Conservation (phyloP, 1,140 invertebrate species). For the Anastrepha ludens region DNA sequence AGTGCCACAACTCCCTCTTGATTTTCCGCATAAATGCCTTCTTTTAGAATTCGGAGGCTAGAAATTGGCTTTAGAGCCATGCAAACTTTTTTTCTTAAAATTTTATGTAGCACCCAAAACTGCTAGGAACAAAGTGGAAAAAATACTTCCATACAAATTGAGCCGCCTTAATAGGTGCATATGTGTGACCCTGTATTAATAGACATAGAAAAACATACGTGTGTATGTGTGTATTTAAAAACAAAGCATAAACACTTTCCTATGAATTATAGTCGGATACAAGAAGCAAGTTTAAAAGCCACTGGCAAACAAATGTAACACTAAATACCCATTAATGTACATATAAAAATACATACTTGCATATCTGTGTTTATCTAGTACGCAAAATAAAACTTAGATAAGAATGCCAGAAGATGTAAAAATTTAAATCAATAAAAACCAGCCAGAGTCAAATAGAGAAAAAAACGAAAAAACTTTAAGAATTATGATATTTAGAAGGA, state of each 20-base stretch:
- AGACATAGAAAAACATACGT: background rate
- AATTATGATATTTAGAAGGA: slow-evolving; percentile 5
- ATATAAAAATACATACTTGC: background rate
- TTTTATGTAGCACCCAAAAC: too few species aligned
- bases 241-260: background rate
- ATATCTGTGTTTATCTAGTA: background rate
- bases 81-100: too few species aligned
- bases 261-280: too few species aligned
- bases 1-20: too few species aligned
- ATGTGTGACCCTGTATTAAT: background rate
- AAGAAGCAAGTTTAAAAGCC: background rate
- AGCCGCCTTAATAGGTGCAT: background rate
- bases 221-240: background rate
- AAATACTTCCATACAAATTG: too few species aligned
- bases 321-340: background rate
- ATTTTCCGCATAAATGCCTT: too few species aligned
- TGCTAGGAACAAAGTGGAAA: too few species aligned
- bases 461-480: slow-evolving; percentile 1
- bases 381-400: slow-evolving; percentile 14
- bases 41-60: too few species aligned
- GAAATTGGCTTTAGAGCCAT: too few species aligned
- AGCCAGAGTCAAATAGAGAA: background rate
- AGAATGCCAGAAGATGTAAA: background rate
- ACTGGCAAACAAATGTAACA: slow-evolving; percentile 9
- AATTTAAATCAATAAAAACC: background rate